Percentiles rank a stretch among this genome's conserved stretches.
Conservation (phyloP, 2,888 invertebrate species). For the Erebia palarica region DNA sequence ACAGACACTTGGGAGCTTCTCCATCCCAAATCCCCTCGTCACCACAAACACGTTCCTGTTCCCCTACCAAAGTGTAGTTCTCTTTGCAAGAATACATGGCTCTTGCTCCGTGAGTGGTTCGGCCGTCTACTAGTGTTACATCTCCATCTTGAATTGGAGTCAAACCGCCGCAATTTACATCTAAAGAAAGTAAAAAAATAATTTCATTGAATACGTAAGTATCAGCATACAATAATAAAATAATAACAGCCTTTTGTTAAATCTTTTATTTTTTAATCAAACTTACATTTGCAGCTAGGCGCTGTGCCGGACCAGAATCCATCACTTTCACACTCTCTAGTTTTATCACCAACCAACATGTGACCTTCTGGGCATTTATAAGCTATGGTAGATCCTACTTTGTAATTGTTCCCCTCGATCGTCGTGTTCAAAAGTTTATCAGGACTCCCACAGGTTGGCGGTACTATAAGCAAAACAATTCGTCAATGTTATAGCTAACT, state of each 20-base stretch:
- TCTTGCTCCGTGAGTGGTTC: conserved; percentile 90
- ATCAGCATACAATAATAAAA: too few species aligned
- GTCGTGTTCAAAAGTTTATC: conserved; percentile 93
- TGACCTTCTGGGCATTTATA: conserved; percentile 93
- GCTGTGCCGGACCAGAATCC: conserved; percentile 93
- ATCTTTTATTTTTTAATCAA: neutral
- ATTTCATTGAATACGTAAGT: neutral
- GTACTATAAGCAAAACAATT: conserved; percentile 80
- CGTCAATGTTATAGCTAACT: conserved; percentile 2
- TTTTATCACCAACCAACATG: conserved; percentile 87
- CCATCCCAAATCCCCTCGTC: conserved; percentile 90
- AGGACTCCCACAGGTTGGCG: conserved; percentile 93
- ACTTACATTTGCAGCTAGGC: conserved; percentile 93
- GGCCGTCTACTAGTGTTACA: conserved; percentile 84
- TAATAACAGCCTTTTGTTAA: neutral
- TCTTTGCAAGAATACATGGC: conserved; percentile 90
- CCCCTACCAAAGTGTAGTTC: conserved; percentile 93
- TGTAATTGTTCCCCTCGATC: conserved; percentile 86
- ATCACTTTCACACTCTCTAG: conserved; percentile 86
- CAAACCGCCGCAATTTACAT: conserved; percentile 90
- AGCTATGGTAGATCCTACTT: conserved; percentile 86
- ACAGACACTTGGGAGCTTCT: conserved; percentile 89
- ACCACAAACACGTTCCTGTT: conserved; percentile 86
- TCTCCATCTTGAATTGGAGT: conserved; percentile 88
- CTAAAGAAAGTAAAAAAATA: conserved; percentile 67